A percentile compares a stretch with the other conserved stretches of the same genome.
These are phyloP conservation scores for Lathronympha strigana DNA, from an alignment of 2,888 invertebrate genomes.

Conservation along the genomic window DNA sequence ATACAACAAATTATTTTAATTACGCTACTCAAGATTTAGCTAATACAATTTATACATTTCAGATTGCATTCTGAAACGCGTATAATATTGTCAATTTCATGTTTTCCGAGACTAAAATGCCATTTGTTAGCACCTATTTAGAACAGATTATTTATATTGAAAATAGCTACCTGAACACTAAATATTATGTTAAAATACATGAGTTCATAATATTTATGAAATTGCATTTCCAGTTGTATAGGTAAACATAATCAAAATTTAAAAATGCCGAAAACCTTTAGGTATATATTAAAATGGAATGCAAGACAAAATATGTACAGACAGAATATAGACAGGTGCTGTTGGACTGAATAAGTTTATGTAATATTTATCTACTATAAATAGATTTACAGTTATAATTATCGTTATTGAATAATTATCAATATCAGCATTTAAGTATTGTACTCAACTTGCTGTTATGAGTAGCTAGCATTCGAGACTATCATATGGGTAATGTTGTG, in stretches of 20 bases:
- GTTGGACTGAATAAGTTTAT: not conserved
- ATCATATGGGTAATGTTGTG: too few species aligned
- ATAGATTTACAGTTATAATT: too few species aligned
- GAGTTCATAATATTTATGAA: not conserved
- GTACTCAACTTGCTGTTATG: too few species aligned
- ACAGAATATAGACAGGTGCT: not conserved
- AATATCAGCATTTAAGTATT: too few species aligned
- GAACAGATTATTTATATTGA: not conserved
- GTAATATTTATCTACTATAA: too few species aligned
- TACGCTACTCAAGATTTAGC: not conserved
- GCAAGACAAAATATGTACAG: constrained; percentile 18
- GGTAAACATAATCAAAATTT: constrained; percentile 2
- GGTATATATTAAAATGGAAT: constrained; percentile 30
- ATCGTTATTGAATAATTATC: too few species aligned
- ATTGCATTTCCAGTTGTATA: not conserved
- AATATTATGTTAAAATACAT: not conserved
- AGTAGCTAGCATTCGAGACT: too few species aligned
- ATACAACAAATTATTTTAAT: constrained; percentile 17
- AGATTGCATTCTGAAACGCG: constrained; percentile 4
- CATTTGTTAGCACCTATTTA: not conserved
- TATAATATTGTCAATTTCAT: constrained; percentile 24
- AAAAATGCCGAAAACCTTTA: constrained; percentile 14
- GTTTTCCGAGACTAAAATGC: constrained; percentile 7
- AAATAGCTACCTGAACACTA: not conserved
- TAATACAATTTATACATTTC: constrained; percentile 9